A percentile compares a stretch with the other conserved stretches of the same genome.
These are phyloP conservation scores for Tetrao urogallus DNA, from an alignment of 2,113 vertebrate species.

Conservation along the genomic window DNA sequence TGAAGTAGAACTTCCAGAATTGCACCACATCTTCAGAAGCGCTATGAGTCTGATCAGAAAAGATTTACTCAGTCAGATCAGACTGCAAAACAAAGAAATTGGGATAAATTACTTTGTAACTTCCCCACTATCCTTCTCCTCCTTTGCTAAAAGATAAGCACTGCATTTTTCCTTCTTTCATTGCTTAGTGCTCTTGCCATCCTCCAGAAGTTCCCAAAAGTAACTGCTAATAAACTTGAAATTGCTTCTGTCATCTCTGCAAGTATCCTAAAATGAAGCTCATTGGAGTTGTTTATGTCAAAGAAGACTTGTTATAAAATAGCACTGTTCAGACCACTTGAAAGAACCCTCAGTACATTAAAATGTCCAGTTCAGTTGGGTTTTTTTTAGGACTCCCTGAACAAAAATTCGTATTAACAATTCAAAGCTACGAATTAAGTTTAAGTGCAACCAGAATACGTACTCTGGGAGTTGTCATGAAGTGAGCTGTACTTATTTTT, in stretches of 20 bases:
- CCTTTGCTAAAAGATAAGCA: background rate
- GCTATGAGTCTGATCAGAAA: background rate
- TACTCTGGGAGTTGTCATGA: background rate
- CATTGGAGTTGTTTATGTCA: background rate
- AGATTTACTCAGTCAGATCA: background rate
- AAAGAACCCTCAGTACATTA: background rate
- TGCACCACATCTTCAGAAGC: background rate
- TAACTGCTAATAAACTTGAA: background rate
- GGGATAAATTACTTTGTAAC: background rate
- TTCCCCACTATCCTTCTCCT: background rate
- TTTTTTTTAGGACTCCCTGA: background rate
- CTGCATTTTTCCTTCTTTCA: background rate
- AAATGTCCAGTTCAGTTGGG: background rate
- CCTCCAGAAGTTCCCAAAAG: background rate
- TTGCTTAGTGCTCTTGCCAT: background rate
- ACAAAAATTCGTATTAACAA: background rate
- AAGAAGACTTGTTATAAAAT: background rate
- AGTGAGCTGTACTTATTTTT: background rate
- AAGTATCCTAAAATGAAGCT: background rate
- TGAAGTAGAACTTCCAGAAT: background rate
- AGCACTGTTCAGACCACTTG: background rate
- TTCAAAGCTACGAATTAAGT: conserved; percentile 3
- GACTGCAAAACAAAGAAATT: background rate
- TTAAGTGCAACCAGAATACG: background rate
- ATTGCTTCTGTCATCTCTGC: background rate